Conservation (phyloP, 1,140 invertebrate genomes). For the Cotesia chilonis region DNA sequence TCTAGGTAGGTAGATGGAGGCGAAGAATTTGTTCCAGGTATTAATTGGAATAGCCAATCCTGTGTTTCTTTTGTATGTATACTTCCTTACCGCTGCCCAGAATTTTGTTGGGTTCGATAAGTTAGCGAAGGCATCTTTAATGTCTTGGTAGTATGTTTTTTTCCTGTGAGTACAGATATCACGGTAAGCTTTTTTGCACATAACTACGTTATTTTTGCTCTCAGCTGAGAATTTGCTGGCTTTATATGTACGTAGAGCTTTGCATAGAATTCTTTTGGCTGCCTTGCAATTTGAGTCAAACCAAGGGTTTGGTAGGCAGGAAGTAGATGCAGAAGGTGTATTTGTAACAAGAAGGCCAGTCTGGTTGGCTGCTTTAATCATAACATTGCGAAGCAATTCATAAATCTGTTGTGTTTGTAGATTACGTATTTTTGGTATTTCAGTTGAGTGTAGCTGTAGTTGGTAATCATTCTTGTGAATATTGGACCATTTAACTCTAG, state of each 20-base stretch:
- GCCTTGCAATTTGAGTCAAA: conserved; percentile 5
- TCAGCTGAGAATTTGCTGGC: conserved; percentile 2
- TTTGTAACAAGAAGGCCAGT: neutral
- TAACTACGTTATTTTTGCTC: neutral
- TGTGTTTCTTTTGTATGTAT: too few relatives aligned
- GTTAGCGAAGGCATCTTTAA: too few relatives aligned
- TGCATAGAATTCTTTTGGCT: conserved; percentile 3
- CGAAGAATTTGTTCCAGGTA: too few relatives aligned
- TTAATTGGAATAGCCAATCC: too few relatives aligned
- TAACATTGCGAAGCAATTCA: neutral
- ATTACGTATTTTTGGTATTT: neutral
- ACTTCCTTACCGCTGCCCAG: too few relatives aligned
- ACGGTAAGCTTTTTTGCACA: neutral
- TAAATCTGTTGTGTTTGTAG: neutral
- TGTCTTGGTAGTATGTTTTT: too few relatives aligned
- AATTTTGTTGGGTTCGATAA: too few relatives aligned
- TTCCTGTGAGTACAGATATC: neutral
- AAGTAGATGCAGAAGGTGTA: neutral
- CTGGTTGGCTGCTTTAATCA: neutral
- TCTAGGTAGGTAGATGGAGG: too few relatives aligned
- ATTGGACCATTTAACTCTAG: neutral
- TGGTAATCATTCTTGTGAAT: neutral
- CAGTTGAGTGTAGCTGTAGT: neutral
- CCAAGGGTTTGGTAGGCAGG: neutral
- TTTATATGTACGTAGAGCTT: neutral